phyloP scores from a whole-genome alignment of 1,140 invertebrate genomes.

The Apocrypta bakeri region DNA sequence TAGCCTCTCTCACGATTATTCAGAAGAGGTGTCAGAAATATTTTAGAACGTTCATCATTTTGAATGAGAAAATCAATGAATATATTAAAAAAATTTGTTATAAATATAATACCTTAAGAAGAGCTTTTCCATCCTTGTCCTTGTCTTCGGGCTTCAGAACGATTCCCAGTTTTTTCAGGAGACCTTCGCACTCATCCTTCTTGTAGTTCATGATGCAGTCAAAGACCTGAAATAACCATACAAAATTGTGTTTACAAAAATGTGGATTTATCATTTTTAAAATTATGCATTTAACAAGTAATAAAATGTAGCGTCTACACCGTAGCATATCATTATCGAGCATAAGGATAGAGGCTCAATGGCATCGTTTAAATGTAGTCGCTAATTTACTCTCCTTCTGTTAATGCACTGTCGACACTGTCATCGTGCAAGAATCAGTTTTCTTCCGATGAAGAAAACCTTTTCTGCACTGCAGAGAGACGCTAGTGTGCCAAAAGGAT shows the following conservation, averaged over 20 bases:
- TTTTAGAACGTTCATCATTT: constrained; percentile 66
- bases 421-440: constrained; percentile 61
- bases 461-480: constrained; percentile 69
- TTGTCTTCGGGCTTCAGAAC: constrained; percentile 95
- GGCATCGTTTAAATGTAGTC: constrained; percentile 76
- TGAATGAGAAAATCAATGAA: constrained; percentile 26
- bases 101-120: constrained; percentile 85
- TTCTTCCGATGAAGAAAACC: constrained; percentile 52
- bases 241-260: neutral
- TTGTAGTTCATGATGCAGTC: constrained; percentile 98
- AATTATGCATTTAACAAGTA: neutral
- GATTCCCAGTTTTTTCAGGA: constrained; percentile 93
- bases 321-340: constrained; percentile 76
- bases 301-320: constrained; percentile 60
- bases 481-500: constrained; percentile 74
- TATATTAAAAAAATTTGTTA: neutral
- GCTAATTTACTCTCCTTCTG: constrained; percentile 72
- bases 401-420: constrained; percentile 73
- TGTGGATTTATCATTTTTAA: neutral
- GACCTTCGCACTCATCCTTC: constrained; percentile 93
- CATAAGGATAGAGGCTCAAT: constrained; percentile 82
- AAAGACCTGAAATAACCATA: constrained; percentile 82
- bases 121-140: constrained; percentile 94
- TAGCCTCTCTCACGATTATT: constrained; percentile 63
- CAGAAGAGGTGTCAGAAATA: constrained; percentile 73